Evolutionary conservation across 2,888 invertebrate species (phyloP), one percentile per base, ranked within the genome.

Genomic region (Schizotus pectinicornis): DNA sequence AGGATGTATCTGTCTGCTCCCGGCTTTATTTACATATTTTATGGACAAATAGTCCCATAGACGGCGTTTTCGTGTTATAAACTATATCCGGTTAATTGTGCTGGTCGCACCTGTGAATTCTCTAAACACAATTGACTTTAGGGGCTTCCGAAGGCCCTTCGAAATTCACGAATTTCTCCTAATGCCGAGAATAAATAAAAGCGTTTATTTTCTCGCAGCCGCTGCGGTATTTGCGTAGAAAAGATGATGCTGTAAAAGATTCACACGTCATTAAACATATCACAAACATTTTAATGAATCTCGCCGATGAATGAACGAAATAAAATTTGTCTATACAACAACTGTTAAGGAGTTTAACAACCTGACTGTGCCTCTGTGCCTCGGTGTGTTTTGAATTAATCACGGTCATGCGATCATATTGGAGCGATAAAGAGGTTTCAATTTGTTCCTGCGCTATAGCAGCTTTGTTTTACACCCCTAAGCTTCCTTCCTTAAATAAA

Each of bases 401-500:
- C 46, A 1, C 13, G 7, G 36, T 46, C 32, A 14, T 35, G 46
- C 36, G 45, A 12, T 45, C 36, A 35, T 36, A 13, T 35, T 33
- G 42, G 7, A 35, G 34, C 43, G n/a, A 50, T 50, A 41, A 50
- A 50, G 22, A 51, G 47, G 36, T 47, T 47, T 36, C 14, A 47
- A 36, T 45, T 53, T 43, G 38, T 37, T 6, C 34, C 32, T 41
- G 34, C 50, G 45, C 45, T 48, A 47, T 42, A 39, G 42, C 45
- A 43, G 50, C 51, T 51, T 46, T 37, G 52, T 52, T 52, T 57
- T 57, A 57, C 57, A 52, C 47, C 49, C 52, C 52, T 56, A 57
- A 51, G 52, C 41, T 52, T 52, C 52, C 52, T 64, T 67, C 68
- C 76, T 78, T 79, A 74, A 77, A 79, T 79, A 79, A 80, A 79